Evolutionary conservation across 1,140 invertebrate genomes (phyloP).

Genomic region (Delia radicum): DNA sequence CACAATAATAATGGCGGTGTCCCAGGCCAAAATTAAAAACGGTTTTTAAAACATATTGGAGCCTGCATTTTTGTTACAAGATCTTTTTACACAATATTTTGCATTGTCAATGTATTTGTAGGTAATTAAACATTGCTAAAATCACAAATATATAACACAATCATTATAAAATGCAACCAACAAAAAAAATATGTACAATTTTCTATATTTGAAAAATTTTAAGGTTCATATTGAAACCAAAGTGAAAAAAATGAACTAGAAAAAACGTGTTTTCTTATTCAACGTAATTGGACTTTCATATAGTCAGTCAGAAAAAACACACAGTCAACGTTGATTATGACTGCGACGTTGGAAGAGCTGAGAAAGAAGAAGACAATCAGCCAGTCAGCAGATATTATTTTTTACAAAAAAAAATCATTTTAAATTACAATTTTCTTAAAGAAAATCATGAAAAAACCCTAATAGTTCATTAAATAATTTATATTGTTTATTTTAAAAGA

Average conservation of each 20-base stretch:
- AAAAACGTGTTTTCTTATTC: conserved; percentile 2
- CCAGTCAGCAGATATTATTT: background rate
- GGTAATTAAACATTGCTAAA: no score
- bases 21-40: background rate
- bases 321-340: background rate
- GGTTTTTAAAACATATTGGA: background rate
- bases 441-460: background rate
- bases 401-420: background rate
- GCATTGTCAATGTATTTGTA: no score
- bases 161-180: no score
- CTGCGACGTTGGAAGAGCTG: background rate
- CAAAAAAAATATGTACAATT: no score
- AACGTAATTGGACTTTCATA: background rate
- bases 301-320: background rate
- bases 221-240: no score
- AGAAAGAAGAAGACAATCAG: background rate
- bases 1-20: no score
- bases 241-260: background rate
- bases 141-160: no score
- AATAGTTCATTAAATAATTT: background rate
- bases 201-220: no score
- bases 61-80: background rate
- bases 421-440: background rate
- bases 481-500: background rate
- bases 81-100: no score